Conservation (phyloP, 2,888 invertebrate genomes). For the Polylopha cassiicola region DNA sequence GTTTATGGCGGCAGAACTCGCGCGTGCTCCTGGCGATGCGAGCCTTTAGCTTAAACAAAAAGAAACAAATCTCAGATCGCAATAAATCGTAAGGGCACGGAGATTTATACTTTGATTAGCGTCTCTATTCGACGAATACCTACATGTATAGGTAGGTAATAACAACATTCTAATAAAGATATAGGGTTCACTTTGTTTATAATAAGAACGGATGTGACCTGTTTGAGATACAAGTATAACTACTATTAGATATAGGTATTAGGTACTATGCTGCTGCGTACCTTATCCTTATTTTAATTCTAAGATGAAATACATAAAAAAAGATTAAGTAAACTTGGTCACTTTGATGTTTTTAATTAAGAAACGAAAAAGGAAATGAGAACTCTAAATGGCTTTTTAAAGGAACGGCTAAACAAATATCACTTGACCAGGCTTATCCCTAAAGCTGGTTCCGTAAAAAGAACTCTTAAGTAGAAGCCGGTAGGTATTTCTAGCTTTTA, state of each 20-base stretch:
- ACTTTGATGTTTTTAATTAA: slow-evolving; percentile 21
- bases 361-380: slow-evolving; percentile 12
- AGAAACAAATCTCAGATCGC: slow-evolving; percentile 61
- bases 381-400: slow-evolving; percentile 11
- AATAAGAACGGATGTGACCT: too few species aligned
- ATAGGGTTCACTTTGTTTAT: too few species aligned
- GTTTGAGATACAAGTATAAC: too few species aligned
- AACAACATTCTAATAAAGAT: too few species aligned
- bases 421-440: slow-evolving; percentile 16
- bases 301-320: slow-evolving; percentile 14
- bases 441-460: slow-evolving; percentile 12
- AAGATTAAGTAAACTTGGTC: slow-evolving; percentile 8
- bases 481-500: not conserved
- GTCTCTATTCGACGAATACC: slow-evolving; percentile 46
- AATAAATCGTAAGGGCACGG: slow-evolving; percentile 50
- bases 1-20: slow-evolving; percentile 49
- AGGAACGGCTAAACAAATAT: slow-evolving; percentile 15
- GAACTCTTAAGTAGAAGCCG: slow-evolving; percentile 7
- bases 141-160: too few species aligned
- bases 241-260: too few species aligned
- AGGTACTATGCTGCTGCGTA: too few species aligned
- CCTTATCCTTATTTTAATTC: too few species aligned
- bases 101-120: slow-evolving; percentile 65
- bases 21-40: slow-evolving; percentile 7
- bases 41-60: slow-evolving; percentile 25